phyloP scores from a whole-genome alignment of 2,113 vertebrate genomes.

The Cyprinus carpio region DNA sequence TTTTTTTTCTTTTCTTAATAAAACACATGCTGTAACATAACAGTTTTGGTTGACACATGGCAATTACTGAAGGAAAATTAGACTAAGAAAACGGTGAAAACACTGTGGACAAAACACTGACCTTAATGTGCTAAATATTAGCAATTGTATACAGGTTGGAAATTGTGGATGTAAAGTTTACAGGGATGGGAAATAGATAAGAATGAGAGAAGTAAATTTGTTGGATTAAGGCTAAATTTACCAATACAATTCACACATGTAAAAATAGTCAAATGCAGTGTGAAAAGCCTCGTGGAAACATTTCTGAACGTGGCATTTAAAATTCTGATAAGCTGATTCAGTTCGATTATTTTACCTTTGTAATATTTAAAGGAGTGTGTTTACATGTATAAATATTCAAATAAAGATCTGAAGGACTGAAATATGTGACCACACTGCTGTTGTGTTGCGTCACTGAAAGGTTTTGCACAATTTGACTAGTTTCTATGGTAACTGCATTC shows the following conservation, averaged over 20 bases:
- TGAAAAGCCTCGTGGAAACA: not conserved
- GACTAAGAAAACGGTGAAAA: not conserved
- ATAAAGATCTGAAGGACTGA: not conserved
- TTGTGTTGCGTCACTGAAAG: slow-evolving; percentile 5
- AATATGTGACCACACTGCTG: not conserved
- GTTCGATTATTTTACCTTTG: not conserved
- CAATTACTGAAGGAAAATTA: not conserved
- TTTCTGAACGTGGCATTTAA: not conserved
- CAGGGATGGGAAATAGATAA: not conserved
- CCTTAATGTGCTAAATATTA: not conserved
- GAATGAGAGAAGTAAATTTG: not conserved
- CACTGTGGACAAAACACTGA: not conserved
- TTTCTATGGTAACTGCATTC: slow-evolving; percentile 21
- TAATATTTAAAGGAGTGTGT: not conserved
- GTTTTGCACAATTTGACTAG: slow-evolving; percentile 16
- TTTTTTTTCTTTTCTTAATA: not conserved
- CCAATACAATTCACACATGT: not conserved
- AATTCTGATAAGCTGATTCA: not conserved
- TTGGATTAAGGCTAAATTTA: not conserved
- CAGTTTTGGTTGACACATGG: not conserved
- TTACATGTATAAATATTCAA: not conserved
- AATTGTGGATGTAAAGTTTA: not conserved
- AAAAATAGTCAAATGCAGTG: not conserved
- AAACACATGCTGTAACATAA: not conserved
- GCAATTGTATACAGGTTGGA: not conserved